Evolutionary conservation across 2,113 vertebrate species (phyloP), one percentile per base, ranked within the genome.

Genomic region (Chunga burmeisteri): DNA sequence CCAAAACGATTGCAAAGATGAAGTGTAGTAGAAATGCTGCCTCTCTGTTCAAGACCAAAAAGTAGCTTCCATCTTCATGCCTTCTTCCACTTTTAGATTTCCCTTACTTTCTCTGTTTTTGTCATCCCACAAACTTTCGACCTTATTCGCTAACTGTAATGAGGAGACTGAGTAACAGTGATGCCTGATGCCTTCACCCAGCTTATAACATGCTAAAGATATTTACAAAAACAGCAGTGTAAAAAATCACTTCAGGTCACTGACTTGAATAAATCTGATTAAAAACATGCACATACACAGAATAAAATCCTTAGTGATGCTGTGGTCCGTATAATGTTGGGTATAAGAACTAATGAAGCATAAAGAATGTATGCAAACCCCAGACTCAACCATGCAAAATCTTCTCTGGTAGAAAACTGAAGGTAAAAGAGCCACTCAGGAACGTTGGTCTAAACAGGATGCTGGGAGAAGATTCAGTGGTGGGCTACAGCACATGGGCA

Each of bases 261-360:
- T 62, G 34, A 40, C 40, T 53, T 62, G 16, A 58, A 26, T 38
- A 74, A 70, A 53, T 16, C 27, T 55, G 25, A 55, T 63, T 46
- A 46, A 83, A 67, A 67, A 11, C 9, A 18, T 6, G 7, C 7
- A 70, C 16, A 21, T 16, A 20, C 14, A 32, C 8, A 36, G 19
- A 61, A 66, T 42, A 40, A 82, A 92, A 82, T 16, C 52, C 36
- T 86, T 63, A 44, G 7, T 23, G 21, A 44, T 38, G 21, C 22
- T 66, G 50, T 36, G 3, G 18, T 58, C 32, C 0, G 0, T n/a
- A 10, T 27, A 50, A 25, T 7, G 9, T 40, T 2, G 2, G 22
- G 7, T 40, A 6, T 5, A 61, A 77, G 59, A 85, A 86, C 14
- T 19, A 77, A 83, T 9, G 23, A 75, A 86, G 6, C 21, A 58